These are phyloP conservation scores for Diadromus collaris DNA, from an alignment of 2,888 invertebrate species.

Conservation along the genomic window DNA sequence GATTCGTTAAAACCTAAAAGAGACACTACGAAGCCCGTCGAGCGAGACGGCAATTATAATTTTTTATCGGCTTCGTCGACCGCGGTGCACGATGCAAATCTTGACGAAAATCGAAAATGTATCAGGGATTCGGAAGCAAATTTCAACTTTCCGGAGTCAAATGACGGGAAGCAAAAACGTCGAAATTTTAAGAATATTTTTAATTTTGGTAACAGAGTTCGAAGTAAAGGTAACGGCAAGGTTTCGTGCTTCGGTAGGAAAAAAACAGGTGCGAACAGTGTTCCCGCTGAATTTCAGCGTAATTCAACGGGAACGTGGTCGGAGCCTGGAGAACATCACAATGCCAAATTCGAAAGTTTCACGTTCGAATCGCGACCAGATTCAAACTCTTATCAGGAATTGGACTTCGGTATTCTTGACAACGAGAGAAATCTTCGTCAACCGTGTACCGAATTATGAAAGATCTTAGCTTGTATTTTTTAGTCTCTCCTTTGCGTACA, in stretches of 20 bases:
- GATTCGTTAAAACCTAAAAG: slow-evolving; percentile 22
- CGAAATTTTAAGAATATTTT: slow-evolving; percentile 33
- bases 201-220: slow-evolving; percentile 1
- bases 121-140: neutral
- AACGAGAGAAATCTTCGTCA: slow-evolving; percentile 9
- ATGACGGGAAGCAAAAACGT: neutral
- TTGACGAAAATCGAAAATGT: neutral
- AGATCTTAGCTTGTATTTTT: neutral
- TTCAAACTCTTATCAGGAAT: slow-evolving; percentile 18
- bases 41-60: slow-evolving; percentile 35
- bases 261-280: neutral
- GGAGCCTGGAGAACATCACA: neutral
- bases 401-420: neutral
- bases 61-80: neutral
- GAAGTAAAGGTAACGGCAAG: neutral
- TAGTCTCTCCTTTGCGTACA: neutral
- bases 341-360: neutral
- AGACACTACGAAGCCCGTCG: neutral
- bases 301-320: slow-evolving; percentile 15
- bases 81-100: neutral
- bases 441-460: slow-evolving; percentile 42
- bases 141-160: neutral
- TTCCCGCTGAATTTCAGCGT: slow-evolving; percentile 17
- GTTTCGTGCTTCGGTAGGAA: neutral
- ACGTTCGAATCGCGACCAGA: slow-evolving; percentile 8